Percentiles rank a stretch among this genome's conserved stretches.
Conservation (phyloP, 2,797 vertebrate species). For the Synanceia verrucosa region DNA sequence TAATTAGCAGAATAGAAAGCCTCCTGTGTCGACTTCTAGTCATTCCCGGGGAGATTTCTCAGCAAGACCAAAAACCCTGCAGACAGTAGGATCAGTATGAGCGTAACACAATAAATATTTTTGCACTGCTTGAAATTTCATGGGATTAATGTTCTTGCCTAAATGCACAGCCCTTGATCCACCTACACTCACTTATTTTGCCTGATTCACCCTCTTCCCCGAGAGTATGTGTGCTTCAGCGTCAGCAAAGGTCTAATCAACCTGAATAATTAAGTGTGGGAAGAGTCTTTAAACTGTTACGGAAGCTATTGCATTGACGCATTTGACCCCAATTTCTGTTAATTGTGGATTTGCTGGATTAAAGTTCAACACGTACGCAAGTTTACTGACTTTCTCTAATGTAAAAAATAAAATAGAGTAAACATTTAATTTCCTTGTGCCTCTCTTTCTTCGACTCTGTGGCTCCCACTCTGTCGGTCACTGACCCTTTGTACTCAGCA, state of each 20-base stretch:
- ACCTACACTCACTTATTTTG: slow-evolving; percentile 1
- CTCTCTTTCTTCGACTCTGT: background rate
- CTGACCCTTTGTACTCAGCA: slow-evolving; percentile 13
- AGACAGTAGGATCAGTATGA: background rate
- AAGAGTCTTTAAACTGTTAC: background rate
- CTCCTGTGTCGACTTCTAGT: background rate
- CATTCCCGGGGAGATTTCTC: background rate
- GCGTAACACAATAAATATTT: background rate
- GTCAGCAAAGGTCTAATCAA: slow-evolving; percentile 8
- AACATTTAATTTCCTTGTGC: background rate
- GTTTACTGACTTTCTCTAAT: background rate
- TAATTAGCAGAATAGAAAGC: background rate
- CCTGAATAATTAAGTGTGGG: slow-evolving; percentile 11
- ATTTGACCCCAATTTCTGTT: background rate
- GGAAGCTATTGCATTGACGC: background rate
- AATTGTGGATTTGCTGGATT: background rate
- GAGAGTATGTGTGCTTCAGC: background rate
- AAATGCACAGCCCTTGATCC: background rate
- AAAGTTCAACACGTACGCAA: background rate
- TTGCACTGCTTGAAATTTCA: background rate
- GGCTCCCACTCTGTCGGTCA: background rate
- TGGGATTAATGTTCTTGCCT: background rate
- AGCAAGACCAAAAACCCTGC: background rate
- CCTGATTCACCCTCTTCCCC: background rate
- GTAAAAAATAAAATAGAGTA: background rate